Evolutionary conservation across 92 coral and sea anemone species (phyloP).

Genomic region (Porites lobata): DNA sequence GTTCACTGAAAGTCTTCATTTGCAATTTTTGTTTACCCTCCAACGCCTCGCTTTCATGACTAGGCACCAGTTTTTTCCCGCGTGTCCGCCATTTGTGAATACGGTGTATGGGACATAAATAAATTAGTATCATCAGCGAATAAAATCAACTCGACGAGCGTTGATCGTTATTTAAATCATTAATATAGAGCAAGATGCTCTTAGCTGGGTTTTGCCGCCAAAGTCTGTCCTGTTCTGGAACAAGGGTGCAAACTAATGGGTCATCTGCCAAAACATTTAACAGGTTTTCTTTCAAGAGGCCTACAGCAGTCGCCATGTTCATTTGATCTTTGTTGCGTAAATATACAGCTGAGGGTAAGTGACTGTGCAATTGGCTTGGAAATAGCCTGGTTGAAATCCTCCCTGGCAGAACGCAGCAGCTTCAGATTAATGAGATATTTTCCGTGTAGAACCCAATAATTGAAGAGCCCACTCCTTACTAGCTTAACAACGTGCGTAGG

Average conservation of each 20-base stretch:
- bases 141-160: too few relatives aligned
- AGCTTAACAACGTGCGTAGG: slow-evolving; percentile 56
- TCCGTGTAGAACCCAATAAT: slow-evolving; percentile 27
- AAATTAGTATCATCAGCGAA: too few relatives aligned
- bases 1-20: too few relatives aligned
- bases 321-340: slow-evolving; percentile 56
- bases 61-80: too few relatives aligned
- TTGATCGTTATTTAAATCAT: too few relatives aligned
- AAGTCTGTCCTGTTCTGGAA: slow-evolving; percentile 56
- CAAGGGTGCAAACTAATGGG: slow-evolving; percentile 41
- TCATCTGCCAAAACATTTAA: slow-evolving; percentile 42
- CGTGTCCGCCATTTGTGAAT: too few relatives aligned
- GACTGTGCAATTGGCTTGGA: slow-evolving; percentile 55
- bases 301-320: slow-evolving; percentile 61
- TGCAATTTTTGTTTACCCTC: too few relatives aligned
- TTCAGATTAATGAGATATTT: slow-evolving; percentile 31
- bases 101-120: too few relatives aligned
- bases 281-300: slow-evolving; percentile 36
- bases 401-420: slow-evolving; percentile 41
- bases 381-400: slow-evolving; percentile 20
- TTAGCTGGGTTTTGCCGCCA: slow-evolving; percentile 63
- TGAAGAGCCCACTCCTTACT: slow-evolving; percentile 46
- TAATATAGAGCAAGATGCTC: too few relatives aligned
- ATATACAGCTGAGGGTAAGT: slow-evolving; percentile 39
- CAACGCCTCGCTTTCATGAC: too few relatives aligned